Conservation (phyloP, 2,113 vertebrate species). For the Meles meles region DNA sequence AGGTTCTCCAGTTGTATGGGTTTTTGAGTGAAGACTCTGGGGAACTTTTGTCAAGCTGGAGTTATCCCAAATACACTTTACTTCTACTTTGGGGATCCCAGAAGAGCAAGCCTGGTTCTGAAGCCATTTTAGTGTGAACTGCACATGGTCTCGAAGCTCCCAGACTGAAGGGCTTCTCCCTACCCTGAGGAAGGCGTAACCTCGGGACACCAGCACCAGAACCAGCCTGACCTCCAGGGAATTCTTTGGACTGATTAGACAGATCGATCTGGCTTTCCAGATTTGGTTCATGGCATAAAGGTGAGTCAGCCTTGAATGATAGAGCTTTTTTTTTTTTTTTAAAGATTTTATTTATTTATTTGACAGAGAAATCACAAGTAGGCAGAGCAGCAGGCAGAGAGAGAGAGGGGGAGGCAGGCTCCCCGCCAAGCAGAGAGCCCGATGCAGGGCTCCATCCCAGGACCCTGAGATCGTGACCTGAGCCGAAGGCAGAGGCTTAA, state of each 20-base stretch:
- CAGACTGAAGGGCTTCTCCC: neutral
- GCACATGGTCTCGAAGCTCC: neutral
- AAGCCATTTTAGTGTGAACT: neutral
- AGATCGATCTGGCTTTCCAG: neutral
- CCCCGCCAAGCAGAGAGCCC: no score
- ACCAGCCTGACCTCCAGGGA: neutral
- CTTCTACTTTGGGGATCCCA: neutral
- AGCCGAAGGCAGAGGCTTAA: no score
- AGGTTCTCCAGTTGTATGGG: neutral
- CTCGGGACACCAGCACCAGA: neutral
- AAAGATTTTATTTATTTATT: no score
- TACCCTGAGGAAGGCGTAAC: neutral
- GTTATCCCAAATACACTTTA: neutral
- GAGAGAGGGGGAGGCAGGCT: no score
- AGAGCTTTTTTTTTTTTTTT: neutral
- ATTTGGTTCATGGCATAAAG: neutral
- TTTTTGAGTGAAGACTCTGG: neutral
- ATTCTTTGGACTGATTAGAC: neutral
- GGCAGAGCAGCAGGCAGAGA: no score
- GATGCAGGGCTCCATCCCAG: no score
- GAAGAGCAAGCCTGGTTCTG: neutral
- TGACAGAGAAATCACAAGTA: no score
- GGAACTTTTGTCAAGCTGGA: neutral
- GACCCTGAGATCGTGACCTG: no score
- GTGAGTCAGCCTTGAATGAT: neutral